A percentile compares a stretch with the other conserved stretches of the same genome.
Evolutionary conservation across 2,888 invertebrate genomes (phyloP).

Genomic region (Nomada fucata): DNA sequence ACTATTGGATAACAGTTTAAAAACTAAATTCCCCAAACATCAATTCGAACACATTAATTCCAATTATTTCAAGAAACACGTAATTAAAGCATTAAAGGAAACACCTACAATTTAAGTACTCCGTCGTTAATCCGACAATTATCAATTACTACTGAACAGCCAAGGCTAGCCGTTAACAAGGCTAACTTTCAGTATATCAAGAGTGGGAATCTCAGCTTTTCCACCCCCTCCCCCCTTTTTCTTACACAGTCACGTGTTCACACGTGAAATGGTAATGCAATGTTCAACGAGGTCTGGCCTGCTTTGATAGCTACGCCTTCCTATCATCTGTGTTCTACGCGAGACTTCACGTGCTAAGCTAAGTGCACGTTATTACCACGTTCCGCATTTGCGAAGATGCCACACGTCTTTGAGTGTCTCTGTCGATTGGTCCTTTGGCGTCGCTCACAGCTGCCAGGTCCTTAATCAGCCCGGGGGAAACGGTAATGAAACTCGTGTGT

Average conservation of each 20-base stretch:
- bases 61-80: too few species aligned
- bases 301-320: constrained; percentile 65
- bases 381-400: constrained; percentile 34
- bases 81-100: too few species aligned
- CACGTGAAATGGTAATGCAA: constrained; percentile 59
- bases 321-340: constrained; percentile 39
- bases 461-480: background rate
- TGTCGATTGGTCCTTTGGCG: constrained; percentile 27
- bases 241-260: constrained; percentile 9
- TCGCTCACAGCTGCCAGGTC: constrained; percentile 2
- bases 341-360: constrained; percentile 16
- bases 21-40: too few species aligned
- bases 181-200: too few species aligned
- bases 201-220: too few species aligned
- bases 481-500: background rate
- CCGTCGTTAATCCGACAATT: too few species aligned
- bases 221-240: background rate
- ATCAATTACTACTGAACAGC: too few species aligned
- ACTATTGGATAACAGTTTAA: too few species aligned
- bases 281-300: constrained; percentile 55
- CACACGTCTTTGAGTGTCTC: background rate
- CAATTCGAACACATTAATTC: too few species aligned
- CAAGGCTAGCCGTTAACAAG: too few species aligned
- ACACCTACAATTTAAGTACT: too few species aligned
- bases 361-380: constrained; percentile 54